Conservation (phyloP, 2,113 vertebrate species). For the Pitta sordida region DNA sequence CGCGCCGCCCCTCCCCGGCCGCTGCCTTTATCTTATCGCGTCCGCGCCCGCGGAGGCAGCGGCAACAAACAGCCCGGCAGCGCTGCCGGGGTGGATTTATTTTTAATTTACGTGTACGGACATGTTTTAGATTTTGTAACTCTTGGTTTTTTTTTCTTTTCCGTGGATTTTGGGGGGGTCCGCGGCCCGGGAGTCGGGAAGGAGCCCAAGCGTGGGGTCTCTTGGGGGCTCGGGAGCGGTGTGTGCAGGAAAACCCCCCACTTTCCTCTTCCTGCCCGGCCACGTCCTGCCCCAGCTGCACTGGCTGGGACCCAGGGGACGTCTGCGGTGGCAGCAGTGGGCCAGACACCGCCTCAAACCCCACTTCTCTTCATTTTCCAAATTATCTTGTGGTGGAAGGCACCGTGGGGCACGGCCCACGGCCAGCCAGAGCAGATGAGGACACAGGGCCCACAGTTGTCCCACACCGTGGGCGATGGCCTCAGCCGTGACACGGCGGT, state of each 20-base stretch:
- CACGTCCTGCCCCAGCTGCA: not conserved
- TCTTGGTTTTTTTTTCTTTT: not conserved
- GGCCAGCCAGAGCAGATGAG: accelerated
- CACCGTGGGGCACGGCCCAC: not conserved
- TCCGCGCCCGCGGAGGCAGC: conserved; percentile 44
- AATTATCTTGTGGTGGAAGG: not conserved
- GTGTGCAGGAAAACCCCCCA: not conserved
- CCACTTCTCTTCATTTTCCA: not conserved
- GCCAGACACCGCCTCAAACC: not conserved
- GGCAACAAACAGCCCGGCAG: conserved; percentile 7
- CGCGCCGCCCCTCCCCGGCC: not conserved
- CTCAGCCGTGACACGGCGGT: accelerated
- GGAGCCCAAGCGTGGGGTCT: not conserved
- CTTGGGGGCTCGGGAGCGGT: not conserved
- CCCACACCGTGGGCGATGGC: not conserved
- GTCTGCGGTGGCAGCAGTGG: not conserved
- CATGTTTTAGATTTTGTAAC: not conserved
- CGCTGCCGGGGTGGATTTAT: not conserved
- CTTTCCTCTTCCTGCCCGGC: not conserved
- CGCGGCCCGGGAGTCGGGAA: not conserved
- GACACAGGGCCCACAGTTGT: not conserved
- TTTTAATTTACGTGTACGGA: not conserved
- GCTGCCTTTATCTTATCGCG: conserved; percentile 43
- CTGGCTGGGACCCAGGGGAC: not conserved
- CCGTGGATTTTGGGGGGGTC: not conserved